Percentiles rank a stretch among this genome's conserved stretches.
Evolutionary conservation across 37 sponge, comb jelly and placozoan species (phyloP).

Genomic region (Halichondria panicea): DNA sequence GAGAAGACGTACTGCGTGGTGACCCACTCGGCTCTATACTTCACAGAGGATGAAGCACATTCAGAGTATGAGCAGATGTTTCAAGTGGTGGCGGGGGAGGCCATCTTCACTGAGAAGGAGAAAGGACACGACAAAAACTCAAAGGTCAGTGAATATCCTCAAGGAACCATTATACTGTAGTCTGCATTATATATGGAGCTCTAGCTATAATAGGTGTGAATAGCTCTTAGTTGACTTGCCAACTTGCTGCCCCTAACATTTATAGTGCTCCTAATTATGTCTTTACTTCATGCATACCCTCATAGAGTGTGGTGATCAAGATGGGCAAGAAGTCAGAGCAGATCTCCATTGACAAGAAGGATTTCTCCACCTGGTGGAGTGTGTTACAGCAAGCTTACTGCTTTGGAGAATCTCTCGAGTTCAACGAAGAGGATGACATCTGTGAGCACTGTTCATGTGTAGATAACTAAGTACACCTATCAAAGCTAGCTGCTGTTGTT

Average conservation of each 20-base stretch:
- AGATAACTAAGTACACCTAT: no score
- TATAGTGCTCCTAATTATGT: neutral
- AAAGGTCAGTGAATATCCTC: neutral
- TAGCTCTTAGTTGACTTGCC: no score
- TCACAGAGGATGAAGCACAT: slow-evolving; percentile 24
- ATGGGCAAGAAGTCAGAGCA: slow-evolving; percentile 38
- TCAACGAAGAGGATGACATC: no score
- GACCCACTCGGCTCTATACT: slow-evolving; percentile 40
- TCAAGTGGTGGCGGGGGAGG: no score
- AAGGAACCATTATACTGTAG: neutral
- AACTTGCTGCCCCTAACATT: neutral
- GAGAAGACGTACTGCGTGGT: slow-evolving; percentile 52
- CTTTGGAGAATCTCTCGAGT: no score
- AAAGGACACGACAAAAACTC: slow-evolving; percentile 37
- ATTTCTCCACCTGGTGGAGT: slow-evolving; percentile 17
- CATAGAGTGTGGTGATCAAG: slow-evolving; percentile 18
- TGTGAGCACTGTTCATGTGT: no score
- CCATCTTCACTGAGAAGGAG: slow-evolving; percentile 1
- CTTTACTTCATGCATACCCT: neutral
- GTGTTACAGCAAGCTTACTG: no score
- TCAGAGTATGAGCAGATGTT: slow-evolving; percentile 27
- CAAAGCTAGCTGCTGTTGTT: no score
- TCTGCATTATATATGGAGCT: neutral
- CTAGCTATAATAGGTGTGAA: neutral
- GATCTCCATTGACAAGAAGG: slow-evolving; percentile 17